Base-by-base conservation (phyloP, 2,888 invertebrate species). In the Ceriagrion tenellum region DNA sequence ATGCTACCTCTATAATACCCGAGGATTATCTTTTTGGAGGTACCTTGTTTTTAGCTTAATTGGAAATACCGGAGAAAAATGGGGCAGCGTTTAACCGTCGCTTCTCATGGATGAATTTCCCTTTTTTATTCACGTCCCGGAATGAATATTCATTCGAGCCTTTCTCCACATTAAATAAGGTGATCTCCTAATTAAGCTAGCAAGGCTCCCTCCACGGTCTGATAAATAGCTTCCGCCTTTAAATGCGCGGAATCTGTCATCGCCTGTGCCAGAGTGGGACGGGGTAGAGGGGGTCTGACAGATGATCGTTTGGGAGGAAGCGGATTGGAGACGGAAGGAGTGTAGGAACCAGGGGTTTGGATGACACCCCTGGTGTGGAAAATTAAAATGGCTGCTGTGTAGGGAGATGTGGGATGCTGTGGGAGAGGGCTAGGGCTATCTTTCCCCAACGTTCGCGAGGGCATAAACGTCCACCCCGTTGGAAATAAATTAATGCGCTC, bases 91-190 rank as follows among this genome's bases (percentile, higher is more conserved):
- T 81, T 81, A n/a, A 35, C 81, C 81, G 35, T 18, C 16, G 18
- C 23, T 13, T 35, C 35, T 81, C 35, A 16, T 35, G 30, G 69
- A 23, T 69, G 69, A 69, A 69, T 26, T 26, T 81, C 47, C 47
- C 47, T 47, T 47, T 47, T 30, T 81, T 81, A 30, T 81, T 81
- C 12, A 16, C 59, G 12, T 16, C 12, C 26, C 69, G n/a, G 47
- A 74, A 93, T 93, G 69, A 93, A 69, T 93, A 93, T 93, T 93
- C 69, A 93, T 69, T 93, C n/a, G 69, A 3, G n/a, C 81, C 81
- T 35, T 35, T 93, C 69, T 26, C 55, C n/a, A 47, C 47, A 47
- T 69, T 69, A 93, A 74, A 74, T 74, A 74, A 93, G 93, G 74
- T 69, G 69, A 47, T 69, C 93, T 93, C 69, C 40, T 93, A 93